Evolutionary conservation across 2,888 invertebrate species (phyloP), one percentile per base, ranked within the genome.

Genomic region (Zygogramma bicolorata): DNA sequence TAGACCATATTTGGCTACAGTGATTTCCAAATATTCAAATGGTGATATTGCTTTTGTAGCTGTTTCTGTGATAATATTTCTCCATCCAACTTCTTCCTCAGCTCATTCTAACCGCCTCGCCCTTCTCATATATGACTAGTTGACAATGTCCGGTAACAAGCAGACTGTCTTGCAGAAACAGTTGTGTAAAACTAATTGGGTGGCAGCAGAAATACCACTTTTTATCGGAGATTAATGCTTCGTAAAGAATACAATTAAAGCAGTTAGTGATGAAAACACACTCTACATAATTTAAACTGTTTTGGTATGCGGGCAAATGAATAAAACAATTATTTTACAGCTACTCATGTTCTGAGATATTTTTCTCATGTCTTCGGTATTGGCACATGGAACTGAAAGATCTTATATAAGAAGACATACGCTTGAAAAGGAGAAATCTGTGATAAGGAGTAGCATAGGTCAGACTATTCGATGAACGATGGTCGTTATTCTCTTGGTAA

Each of bases 101-200:
- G 38, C 5, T 10, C 10, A 38, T 8, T 38, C 38, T 10, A 65
- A 65, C n/a, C n/a, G n/a, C n/a, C n/a, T n/a, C n/a, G n/a, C n/a
- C n/a, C n/a, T n/a, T n/a, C n/a, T n/a, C n/a, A n/a, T n/a, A n/a
- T 57, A 25, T 15, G 67, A 20, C 58, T 29, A 59, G 57, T 60
- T 59, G 18, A 67, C 29, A 20, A 53, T 67, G 59, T 59, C 58
- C 58, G 42, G 38, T n/a, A 18, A n/a, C 34, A 38, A n/a, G 40
- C 42, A 63, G 63, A 63, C 63, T 63, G 63, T 49, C 63, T 46
- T 46, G 63, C 63, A 67, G 38, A 46, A 67, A 67, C 59, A 59
- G 75, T 66, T 75, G 73, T 73, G 71, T 63, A 65, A 68, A 73
- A 75, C 75, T 77, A 77, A 77, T 76, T 76, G 75, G 75, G 75